Percentiles rank a stretch among this genome's conserved stretches.
Evolutionary conservation across 92 coral and sea anemone genomes (phyloP).

Genomic region (Umimayanthus chanpuru): DNA sequence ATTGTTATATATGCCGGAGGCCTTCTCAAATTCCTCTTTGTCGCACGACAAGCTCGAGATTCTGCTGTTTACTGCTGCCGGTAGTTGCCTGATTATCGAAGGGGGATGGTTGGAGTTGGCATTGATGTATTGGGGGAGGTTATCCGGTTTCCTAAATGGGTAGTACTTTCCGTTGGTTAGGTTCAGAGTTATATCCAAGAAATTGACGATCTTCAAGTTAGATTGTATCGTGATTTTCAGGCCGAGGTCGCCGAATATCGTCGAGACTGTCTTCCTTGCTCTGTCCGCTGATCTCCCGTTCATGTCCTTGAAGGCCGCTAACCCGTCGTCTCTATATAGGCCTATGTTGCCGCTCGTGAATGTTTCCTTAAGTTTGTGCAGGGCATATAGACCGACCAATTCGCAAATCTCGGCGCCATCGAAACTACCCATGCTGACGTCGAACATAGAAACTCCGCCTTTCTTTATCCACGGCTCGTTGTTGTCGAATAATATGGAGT

Average conservation of each 20-base stretch:
- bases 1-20: not conserved
- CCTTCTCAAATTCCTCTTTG: not conserved
- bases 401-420: constrained; percentile 57
- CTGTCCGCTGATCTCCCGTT: constrained; percentile 24
- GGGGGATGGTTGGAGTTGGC: constrained; percentile 33
- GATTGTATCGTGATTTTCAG: constrained; percentile 19
- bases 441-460: constrained; percentile 8
- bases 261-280: constrained; percentile 3
- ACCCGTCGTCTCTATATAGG: not conserved
- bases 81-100: constrained; percentile 23
- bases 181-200: constrained; percentile 23
- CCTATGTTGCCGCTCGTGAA: not conserved
- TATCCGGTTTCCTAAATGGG: constrained; percentile 33
- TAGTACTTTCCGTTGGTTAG: not conserved
- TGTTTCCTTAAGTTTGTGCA: not conserved
- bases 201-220: not conserved
- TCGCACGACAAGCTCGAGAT: not conserved
- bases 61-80: not conserved
- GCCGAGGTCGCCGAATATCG: not conserved
- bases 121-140: constrained; percentile 7
- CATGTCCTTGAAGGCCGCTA: constrained; percentile 8
- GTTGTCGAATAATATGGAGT: constrained; percentile 50
- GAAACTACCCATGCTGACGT: constrained; percentile 28
- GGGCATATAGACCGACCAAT: constrained; percentile 1
- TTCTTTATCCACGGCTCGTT: constrained; percentile 30